A percentile compares a stretch with the other conserved stretches of the same genome.
Evolutionary conservation across 2,888 invertebrate species (phyloP).

Genomic region (Hypomecis punctinalis): DNA sequence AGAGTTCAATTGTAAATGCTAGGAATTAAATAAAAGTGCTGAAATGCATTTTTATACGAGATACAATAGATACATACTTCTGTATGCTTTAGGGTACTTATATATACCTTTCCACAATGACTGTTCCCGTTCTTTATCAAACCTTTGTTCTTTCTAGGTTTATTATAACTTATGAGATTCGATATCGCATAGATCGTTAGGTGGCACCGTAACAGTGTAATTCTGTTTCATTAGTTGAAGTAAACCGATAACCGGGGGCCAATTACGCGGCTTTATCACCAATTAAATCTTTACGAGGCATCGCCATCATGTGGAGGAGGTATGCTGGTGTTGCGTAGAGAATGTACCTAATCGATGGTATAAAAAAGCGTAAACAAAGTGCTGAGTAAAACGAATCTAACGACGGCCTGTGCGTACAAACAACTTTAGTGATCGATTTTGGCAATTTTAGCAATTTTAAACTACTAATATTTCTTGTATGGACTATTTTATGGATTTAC

Average conservation of each 20-base stretch:
- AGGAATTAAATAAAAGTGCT: no score
- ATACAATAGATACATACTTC: no score
- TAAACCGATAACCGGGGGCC: constrained; percentile 39
- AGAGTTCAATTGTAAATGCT: no score
- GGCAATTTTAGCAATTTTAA: no score
- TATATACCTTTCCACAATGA: constrained; percentile 12
- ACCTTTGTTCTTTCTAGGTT: constrained; percentile 39
- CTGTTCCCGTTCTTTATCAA: constrained; percentile 27
- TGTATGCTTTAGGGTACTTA: no score
- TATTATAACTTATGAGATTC: constrained; percentile 43
- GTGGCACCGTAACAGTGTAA: constrained; percentile 27
- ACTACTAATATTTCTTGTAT: no score
- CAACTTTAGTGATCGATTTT: no score
- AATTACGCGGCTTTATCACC: constrained; percentile 52
- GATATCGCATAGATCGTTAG: constrained; percentile 67
- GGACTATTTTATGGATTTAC: no score
- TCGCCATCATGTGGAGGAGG: constrained; percentile 33
- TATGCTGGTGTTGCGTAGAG: constrained; percentile 15
- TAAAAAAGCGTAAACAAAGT: constrained; percentile 55
- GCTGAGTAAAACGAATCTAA: constrained; percentile 70
- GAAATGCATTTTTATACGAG: no score
- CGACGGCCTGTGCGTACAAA: no score
- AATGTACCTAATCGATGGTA: constrained; percentile 18
- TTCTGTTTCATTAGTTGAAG: constrained; percentile 15
- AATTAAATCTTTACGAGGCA: constrained; percentile 53